phyloP scores from a whole-genome alignment of 2,797 vertebrate genomes.

The Taeniopygia guttata region DNA sequence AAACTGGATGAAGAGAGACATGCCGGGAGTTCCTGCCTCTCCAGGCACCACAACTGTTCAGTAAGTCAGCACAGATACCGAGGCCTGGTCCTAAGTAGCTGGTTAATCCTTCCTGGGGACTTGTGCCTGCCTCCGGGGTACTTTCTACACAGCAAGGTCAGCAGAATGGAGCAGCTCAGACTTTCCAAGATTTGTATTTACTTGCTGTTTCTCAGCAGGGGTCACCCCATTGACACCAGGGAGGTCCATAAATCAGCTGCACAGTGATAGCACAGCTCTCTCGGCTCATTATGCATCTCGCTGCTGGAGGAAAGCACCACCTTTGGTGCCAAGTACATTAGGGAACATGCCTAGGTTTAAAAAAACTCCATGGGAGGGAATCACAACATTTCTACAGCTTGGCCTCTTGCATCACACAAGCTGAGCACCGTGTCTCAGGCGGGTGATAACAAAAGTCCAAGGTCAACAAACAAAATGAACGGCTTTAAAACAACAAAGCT shows the following conservation, averaged over 20 bases:
- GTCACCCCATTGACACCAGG: neutral
- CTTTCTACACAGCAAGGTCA: neutral
- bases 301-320: conserved; percentile 13
- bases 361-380: conserved; percentile 39
- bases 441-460: neutral
- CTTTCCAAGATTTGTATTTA: neutral
- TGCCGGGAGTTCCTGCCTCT: neutral
- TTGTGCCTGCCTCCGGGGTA: neutral
- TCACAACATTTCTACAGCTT: conserved; percentile 28
- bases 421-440: neutral
- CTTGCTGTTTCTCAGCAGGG: neutral
- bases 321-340: conserved; percentile 50
- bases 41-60: neutral
- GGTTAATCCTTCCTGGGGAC: neutral
- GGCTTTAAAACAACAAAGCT: conserved; percentile 10
- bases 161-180: neutral
- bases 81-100: neutral
- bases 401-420: conserved; percentile 35
- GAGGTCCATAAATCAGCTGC: conserved; percentile 19
- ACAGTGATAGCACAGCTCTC: neutral
- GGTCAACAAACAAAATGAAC: conserved; percentile 9
- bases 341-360: neutral
- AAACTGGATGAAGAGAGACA: neutral
- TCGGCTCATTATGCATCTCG: neutral
- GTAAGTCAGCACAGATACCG: accelerated